These are phyloP conservation scores for Sphaerophoria taeniata DNA, from an alignment of 2,888 invertebrate genomes.

Conservation along the genomic window DNA sequence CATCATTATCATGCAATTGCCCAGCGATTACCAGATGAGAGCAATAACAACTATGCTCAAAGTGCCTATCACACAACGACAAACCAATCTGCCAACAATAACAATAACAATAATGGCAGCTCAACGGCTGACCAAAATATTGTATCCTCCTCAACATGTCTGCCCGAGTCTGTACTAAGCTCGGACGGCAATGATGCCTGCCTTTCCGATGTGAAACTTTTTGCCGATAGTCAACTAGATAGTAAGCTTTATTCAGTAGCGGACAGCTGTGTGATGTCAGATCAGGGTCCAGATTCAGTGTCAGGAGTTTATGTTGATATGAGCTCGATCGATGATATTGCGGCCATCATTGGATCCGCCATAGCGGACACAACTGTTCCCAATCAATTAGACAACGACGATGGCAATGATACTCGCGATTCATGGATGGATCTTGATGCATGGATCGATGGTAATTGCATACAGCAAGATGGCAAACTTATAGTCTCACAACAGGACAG, in stretches of 20 bases:
- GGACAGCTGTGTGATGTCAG: conserved; percentile 83
- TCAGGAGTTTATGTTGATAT: conserved; percentile 85
- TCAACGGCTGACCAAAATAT: conserved; percentile 87
- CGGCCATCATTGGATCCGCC: conserved; percentile 93
- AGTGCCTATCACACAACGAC: conserved; percentile 83
- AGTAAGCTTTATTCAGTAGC: conserved; percentile 84
- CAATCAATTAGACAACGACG: conserved; percentile 88
- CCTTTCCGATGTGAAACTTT: conserved; percentile 86
- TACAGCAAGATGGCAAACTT: conserved; percentile 87
- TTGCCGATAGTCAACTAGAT: conserved; percentile 84
- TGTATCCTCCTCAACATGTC: conserved; percentile 89
- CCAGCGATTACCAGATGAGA: conserved; percentile 89
- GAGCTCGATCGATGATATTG: conserved; percentile 91
- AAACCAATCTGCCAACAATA: conserved; percentile 73
- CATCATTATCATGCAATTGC: conserved; percentile 95
- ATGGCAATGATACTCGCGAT: conserved; percentile 89
- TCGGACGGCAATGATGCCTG: conserved; percentile 82
- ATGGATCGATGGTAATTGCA: conserved; percentile 92
- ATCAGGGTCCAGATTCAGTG: conserved; percentile 85
- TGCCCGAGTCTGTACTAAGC: conserved; percentile 85
- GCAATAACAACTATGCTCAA: conserved; percentile 88
- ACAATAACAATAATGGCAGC: conserved; percentile 76
- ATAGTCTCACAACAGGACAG: conserved; percentile 87
- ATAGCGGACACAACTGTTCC: conserved; percentile 95
- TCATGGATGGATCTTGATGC: conserved; percentile 95